Percentiles rank a stretch among this genome's conserved stretches.
Evolutionary conservation across 1,140 invertebrate species (phyloP).

Genomic region (Magallana gigas): DNA sequence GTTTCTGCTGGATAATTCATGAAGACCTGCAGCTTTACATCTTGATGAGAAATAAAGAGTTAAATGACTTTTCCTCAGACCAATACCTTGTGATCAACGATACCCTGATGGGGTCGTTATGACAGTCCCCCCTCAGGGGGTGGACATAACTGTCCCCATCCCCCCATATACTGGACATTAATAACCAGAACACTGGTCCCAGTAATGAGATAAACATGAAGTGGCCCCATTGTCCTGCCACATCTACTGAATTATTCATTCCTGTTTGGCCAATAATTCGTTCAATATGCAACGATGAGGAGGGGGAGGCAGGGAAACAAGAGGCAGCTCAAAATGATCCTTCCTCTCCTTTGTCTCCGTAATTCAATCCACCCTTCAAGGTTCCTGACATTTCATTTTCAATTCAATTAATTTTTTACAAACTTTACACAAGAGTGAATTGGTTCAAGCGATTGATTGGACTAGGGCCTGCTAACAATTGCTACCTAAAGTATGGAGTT

Average conservation of each 20-base stretch:
- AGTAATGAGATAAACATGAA: background rate
- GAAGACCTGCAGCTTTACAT: no score
- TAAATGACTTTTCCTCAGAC: background rate
- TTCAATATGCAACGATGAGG: background rate
- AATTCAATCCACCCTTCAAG: background rate
- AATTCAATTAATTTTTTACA: background rate
- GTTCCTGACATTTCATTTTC: background rate
- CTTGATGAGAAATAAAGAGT: no score
- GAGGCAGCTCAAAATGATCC: background rate
- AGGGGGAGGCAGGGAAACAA: no score
- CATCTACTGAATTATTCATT: slow-evolving; percentile 21
- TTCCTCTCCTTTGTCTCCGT: background rate
- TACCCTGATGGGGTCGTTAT: background rate
- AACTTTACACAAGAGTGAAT: slow-evolving; percentile 1
- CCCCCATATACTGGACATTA: slow-evolving; percentile 29
- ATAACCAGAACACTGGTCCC: slow-evolving; percentile 2
- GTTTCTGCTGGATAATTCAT: no score
- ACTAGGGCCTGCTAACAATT: slow-evolving; percentile 4
- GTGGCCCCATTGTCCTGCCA: slow-evolving; percentile 9
- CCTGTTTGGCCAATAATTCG: background rate
- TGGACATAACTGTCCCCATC: background rate
- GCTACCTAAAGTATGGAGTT: background rate
- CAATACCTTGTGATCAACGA: background rate
- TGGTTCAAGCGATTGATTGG: background rate
- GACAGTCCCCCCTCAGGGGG: background rate